These are phyloP conservation scores for Drosophila testacea DNA, from an alignment of 2,888 invertebrate genomes.

Conservation along the genomic window DNA sequence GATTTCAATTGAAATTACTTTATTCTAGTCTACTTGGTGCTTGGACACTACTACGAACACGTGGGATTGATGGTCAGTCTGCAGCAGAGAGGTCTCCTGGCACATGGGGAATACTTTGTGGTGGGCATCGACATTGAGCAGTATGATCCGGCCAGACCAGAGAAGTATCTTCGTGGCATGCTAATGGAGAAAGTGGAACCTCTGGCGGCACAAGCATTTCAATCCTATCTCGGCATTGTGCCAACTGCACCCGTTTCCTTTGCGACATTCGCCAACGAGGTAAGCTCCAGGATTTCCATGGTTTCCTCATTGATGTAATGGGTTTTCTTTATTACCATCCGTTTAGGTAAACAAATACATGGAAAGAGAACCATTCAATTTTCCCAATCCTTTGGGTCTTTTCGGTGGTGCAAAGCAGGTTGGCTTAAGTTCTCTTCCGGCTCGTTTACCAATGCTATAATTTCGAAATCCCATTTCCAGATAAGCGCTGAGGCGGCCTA, in stretches of 20 bases:
- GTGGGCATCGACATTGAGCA: slow-evolving; percentile 96
- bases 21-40: slow-evolving; percentile 92
- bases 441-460: slow-evolving; percentile 1
- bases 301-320: slow-evolving; percentile 27
- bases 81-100: slow-evolving; percentile 92
- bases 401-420: slow-evolving; percentile 92
- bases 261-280: slow-evolving; percentile 88
- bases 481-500: slow-evolving; percentile 95
- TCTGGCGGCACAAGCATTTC: slow-evolving; percentile 89
- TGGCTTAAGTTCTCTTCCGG: slow-evolving; percentile 21
- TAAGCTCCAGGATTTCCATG: slow-evolving; percentile 42
- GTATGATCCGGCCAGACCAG: slow-evolving; percentile 91
- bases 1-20: neutral
- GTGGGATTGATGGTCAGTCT: slow-evolving; percentile 95
- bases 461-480: slow-evolving; percentile 84
- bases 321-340: slow-evolving; percentile 6
- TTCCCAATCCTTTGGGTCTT: slow-evolving; percentile 91
- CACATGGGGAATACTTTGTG: slow-evolving; percentile 96
- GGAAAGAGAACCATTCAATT: slow-evolving; percentile 94
- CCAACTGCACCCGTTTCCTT: slow-evolving; percentile 91
- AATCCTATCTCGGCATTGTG: slow-evolving; percentile 93
- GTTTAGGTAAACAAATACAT: slow-evolving; percentile 92
- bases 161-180: slow-evolving; percentile 92
- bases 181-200: slow-evolving; percentile 87
- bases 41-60: slow-evolving; percentile 96